Evolutionary conservation across 1,140 invertebrate genomes (phyloP), one percentile per base, ranked within the genome.

Genomic region (Drosophila tristis): DNA sequence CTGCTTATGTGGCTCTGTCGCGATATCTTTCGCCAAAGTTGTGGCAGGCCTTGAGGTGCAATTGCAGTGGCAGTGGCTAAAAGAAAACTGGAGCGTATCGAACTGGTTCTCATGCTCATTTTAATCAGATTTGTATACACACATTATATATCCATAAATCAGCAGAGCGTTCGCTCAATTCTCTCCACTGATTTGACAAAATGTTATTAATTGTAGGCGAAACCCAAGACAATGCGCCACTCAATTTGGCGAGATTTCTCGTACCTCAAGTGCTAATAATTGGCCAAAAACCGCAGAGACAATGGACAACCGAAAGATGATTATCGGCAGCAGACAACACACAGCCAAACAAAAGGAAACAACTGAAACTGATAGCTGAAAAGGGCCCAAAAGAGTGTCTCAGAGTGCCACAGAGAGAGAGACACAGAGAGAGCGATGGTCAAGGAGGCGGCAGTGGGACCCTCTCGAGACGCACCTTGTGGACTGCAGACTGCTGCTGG

Each of bases 201-300:
- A 76, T 87, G 84, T 89, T 89, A 87, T 89, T 84, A 87, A 87
- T 87, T 89, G 78, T 51, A 58, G n/a, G 42, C 31, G 31, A 55
- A 13, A 35, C 23, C 6, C 45, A 70, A 66, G 74, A 86, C 78
- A 86, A 85, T 87, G 68, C 55, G 48, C 35, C 49, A 26, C 43
- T 60, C 50, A 76, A 70, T 80, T 62, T 74, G 63, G 78, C 66
- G 74, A 74, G 63, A 80, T 66, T 80, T 81, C 57, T 66, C 44
- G 59, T 20, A 48, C 65, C 74, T 43, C 51, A 79, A 86, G 86
- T 86, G 86, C 74, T 90, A 90, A 90, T 90, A 90, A 90, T 90
- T 90, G 80, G 54, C 39, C 47, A 66, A 61, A 65, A 70, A 56
- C 65, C 42, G 63, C 53, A 53, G 43, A 87, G 75, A 89, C 82